A percentile compares a stretch with the other conserved stretches of the same genome.
phyloP scores from a whole-genome alignment of 2,888 invertebrate genomes.

The Heliconius ethilla region DNA sequence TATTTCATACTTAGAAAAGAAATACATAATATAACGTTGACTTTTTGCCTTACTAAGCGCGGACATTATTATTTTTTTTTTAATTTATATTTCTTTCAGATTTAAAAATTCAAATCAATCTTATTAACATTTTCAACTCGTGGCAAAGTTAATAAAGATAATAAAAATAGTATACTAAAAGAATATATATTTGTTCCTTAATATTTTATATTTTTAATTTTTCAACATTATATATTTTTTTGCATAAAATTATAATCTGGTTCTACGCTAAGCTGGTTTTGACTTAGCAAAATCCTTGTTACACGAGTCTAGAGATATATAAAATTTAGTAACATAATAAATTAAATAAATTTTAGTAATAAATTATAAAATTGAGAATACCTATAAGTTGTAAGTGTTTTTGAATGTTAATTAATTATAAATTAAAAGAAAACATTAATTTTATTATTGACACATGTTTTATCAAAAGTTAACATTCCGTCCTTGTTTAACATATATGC shows the following conservation, averaged over 20 bases:
- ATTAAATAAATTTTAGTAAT: constrained; percentile 9
- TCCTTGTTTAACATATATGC: too few species aligned
- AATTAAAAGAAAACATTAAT: neutral
- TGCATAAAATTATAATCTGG: constrained; percentile 21
- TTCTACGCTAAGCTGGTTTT: constrained; percentile 19
- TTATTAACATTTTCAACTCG: neutral
- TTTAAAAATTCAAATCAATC: neutral
- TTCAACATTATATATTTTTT: neutral
- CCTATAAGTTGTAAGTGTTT: neutral
- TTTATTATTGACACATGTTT: neutral
- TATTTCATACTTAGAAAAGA: neutral
- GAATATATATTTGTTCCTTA: neutral
- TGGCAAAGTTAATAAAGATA: neutral
- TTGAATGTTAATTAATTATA: neutral
- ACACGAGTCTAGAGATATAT: neutral
- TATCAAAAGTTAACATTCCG: neutral
- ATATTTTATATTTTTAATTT: neutral
- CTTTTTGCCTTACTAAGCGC: neutral
- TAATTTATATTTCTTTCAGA: neutral
- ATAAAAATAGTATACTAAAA: neutral
- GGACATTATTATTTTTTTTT: neutral
- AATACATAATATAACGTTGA: neutral
- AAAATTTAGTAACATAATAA: constrained; percentile 7
- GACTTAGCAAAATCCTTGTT: constrained; percentile 1
- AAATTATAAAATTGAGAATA: constrained; percentile 1